Evolutionary conservation across 2,113 vertebrate genomes (phyloP), one percentile per base, ranked within the genome.

Genomic region (Mus musculus): DNA sequence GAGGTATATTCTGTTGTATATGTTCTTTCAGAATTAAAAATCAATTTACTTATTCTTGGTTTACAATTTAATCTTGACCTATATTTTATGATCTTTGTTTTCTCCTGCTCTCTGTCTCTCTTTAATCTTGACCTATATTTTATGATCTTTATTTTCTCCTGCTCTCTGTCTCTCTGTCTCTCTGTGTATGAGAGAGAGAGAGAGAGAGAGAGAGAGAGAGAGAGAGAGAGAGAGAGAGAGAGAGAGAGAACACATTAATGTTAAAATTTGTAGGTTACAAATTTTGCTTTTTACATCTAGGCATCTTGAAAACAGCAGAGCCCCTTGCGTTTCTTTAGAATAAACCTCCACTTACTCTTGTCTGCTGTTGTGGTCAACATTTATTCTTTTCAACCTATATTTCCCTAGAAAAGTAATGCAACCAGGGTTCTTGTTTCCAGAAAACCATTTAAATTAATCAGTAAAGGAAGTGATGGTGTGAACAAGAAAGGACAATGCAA

Each of bases 21-120:
- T 49, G 20, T 92, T 81, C 49, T 91, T 94, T 95, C 54, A 95
- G 49, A 95, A 90, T 94, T 7, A 72, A 94, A 94, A 91, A 94
- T 80, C 54, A 91, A 95, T 76, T 85, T 42, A 76, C 13, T 95
- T 94, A 78, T 3, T 24, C 4, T 85, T 14, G 39, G 33, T 69
- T 96, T 77, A 77, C 67, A 96, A 92, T 90, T 94, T 11, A 88
- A 3, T 71, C 54, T 78, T 95, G 69, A 28, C 19, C 26, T 88
- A 54, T 78, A 84, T 93, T 95, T 96, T 72, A 59, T 59, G 82
- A 52, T 8, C 28, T 94, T 91, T 89, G 17, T 75, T 94, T 59
- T 88, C 86, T 39, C 7, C 4, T 26, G n/a, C 49, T 26, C 36
- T 72, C 36, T 36, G 13, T 30, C 10, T 67, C 26, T 67, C 67